phyloP scores from a whole-genome alignment of 2,113 vertebrate species.

The Cavia porcellus region DNA sequence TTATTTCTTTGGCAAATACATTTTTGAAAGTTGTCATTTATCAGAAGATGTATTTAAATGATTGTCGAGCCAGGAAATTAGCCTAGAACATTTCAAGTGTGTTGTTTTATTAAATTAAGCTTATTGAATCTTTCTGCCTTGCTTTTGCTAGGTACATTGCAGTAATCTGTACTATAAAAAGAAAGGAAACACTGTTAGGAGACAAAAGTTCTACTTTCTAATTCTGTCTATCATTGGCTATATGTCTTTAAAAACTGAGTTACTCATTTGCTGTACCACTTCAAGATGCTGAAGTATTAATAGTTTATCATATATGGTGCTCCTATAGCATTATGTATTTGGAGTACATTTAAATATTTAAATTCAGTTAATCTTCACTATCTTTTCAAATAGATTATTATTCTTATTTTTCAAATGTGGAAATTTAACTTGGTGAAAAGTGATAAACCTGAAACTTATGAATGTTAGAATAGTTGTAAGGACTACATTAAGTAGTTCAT shows the following conservation, averaged over 20 bases:
- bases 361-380: slow-evolving; percentile 2
- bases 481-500: not conserved
- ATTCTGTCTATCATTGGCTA: slow-evolving; percentile 16
- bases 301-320: not conserved
- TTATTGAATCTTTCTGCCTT: slow-evolving; percentile 29
- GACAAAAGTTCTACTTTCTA: not conserved
- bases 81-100: not conserved
- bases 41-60: slow-evolving; percentile 28
- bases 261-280: not conserved
- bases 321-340: not conserved
- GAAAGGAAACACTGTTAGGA: not conserved
- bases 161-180: not conserved
- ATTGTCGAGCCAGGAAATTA: not conserved
- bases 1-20: slow-evolving; percentile 43
- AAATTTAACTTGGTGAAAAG: slow-evolving; percentile 39
- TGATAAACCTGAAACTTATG: not conserved
- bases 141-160: slow-evolving; percentile 18
- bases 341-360: slow-evolving; percentile 1
- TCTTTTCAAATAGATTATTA: slow-evolving; percentile 35
- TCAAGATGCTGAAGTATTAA: not conserved
- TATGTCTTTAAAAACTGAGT: slow-evolving; percentile 24
- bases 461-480: not conserved
- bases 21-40: slow-evolving; percentile 36
- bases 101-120: slow-evolving; percentile 20
- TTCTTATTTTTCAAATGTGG: slow-evolving; percentile 43